Evolutionary conservation across 2,113 vertebrate genomes (phyloP).

Genomic region (Spilogale gracilis): DNA sequence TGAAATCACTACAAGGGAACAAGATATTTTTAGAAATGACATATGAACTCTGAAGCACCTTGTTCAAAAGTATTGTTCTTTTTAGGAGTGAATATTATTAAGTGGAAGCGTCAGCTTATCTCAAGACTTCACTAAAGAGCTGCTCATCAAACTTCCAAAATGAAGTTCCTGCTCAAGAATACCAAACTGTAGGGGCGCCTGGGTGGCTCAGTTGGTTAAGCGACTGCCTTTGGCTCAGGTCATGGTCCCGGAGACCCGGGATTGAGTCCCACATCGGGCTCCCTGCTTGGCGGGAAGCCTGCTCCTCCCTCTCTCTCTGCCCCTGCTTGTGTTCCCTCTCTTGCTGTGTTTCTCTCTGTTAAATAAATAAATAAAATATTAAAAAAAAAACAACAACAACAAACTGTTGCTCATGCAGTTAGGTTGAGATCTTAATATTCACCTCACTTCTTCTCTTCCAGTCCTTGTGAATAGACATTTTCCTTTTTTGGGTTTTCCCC

Average conservation of each 20-base stretch:
- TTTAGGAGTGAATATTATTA: neutral
- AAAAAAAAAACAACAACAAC: too few species aligned
- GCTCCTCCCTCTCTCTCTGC: neutral
- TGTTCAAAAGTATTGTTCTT: constrained; percentile 31
- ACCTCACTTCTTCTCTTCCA: neutral
- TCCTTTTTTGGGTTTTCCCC: neutral
- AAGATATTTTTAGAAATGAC: constrained; percentile 25
- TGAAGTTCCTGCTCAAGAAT: neutral
- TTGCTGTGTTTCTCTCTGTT: too few species aligned
- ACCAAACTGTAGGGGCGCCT: too few species aligned
- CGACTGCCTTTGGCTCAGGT: too few species aligned
- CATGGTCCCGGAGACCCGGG: too few species aligned
- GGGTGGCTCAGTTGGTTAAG: too few species aligned
- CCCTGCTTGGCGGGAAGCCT: too few species aligned
- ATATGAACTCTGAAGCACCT: neutral
- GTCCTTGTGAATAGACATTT: neutral
- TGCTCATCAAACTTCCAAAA: neutral
- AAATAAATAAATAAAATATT: too few species aligned
- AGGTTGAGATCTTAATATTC: neutral
- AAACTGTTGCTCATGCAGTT: neutral
- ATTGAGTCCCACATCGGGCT: too few species aligned
- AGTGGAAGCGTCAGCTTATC: neutral
- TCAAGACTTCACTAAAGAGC: neutral
- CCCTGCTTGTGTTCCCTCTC: too few species aligned
- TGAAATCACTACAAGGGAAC: neutral